phyloP scores from a whole-genome alignment of 2,797 vertebrate genomes.

The Pseudomugil tenellus region DNA sequence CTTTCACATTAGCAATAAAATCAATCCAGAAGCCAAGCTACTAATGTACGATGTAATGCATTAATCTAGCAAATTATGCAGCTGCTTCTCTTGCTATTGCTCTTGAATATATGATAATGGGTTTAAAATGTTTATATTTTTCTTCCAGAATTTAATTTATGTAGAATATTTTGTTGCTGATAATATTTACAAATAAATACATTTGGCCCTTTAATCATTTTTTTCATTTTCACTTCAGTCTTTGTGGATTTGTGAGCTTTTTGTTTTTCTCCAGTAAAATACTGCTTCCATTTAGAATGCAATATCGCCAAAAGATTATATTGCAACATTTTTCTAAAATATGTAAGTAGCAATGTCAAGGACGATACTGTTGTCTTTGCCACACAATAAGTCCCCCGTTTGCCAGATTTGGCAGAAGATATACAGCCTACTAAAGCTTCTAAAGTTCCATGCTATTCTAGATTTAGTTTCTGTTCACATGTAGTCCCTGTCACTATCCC shows the following conservation, averaged over 20 bases:
- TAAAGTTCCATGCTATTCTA: too few species aligned
- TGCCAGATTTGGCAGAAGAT: too few species aligned
- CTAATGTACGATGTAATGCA: slow-evolving; percentile 6
- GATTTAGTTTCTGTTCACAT: too few species aligned
- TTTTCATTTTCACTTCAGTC: not conserved
- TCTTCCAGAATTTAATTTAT: not conserved
- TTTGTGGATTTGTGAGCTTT: not conserved
- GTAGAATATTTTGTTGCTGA: not conserved
- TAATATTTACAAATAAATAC: not conserved
- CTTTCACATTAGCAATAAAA: not conserved
- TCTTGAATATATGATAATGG: not conserved
- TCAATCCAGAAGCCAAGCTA: not conserved
- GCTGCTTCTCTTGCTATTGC: not conserved
- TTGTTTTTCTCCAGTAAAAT: not conserved
- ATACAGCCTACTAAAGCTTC: too few species aligned
- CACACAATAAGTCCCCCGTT: too few species aligned
- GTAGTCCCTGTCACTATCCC: too few species aligned
- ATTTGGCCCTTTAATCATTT: not conserved
- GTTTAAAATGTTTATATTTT: not conserved
- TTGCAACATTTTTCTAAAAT: too few species aligned
- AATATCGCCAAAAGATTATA: too few species aligned
- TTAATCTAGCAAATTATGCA: not conserved
- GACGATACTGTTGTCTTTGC: too few species aligned
- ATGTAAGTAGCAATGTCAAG: too few species aligned
- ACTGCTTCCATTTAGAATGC: not conserved